Percentiles rank a stretch among this genome's conserved stretches.
phyloP scores from a whole-genome alignment of 2,113 vertebrate genomes.

The Dipodomys spectabilis region DNA sequence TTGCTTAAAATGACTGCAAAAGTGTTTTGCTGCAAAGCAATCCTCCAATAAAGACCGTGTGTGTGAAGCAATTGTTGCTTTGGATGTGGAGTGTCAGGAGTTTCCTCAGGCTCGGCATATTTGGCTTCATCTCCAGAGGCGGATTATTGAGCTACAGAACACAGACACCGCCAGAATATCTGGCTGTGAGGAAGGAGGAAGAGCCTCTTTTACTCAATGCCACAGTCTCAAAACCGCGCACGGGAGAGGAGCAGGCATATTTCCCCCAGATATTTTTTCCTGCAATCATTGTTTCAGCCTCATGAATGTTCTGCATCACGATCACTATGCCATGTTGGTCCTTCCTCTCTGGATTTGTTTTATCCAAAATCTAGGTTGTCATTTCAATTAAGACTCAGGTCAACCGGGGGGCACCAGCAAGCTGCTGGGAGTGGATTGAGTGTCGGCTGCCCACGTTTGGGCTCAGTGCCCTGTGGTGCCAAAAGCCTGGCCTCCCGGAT shows the following conservation, averaged over 20 bases:
- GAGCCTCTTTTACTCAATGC: neutral
- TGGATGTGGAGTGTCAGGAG: too few relatives aligned
- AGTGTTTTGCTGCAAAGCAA: neutral
- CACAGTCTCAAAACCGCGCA: neutral
- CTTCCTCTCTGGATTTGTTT: neutral
- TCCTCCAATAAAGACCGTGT: neutral
- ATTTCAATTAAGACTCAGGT: neutral
- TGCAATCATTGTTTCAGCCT: neutral
- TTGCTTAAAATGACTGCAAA: conserved; percentile 59
- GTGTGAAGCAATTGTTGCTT: neutral
- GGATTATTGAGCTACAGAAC: neutral
- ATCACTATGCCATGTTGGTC: neutral
- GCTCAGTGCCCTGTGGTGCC: rapidly evolving
- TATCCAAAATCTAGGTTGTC: neutral
- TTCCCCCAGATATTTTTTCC: neutral
- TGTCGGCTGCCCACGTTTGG: rapidly evolving
- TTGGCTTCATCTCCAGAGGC: neutral
- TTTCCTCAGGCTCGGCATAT: neutral
- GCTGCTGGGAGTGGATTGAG: rapidly evolving
- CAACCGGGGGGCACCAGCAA: neutral
- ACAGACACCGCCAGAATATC: neutral
- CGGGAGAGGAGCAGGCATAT: neutral
- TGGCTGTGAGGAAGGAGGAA: neutral
- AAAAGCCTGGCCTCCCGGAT: too few relatives aligned
- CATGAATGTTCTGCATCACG: neutral